Evolutionary conservation across 2,113 vertebrate species (phyloP).

Genomic region (Pollachius pollachius): DNA sequence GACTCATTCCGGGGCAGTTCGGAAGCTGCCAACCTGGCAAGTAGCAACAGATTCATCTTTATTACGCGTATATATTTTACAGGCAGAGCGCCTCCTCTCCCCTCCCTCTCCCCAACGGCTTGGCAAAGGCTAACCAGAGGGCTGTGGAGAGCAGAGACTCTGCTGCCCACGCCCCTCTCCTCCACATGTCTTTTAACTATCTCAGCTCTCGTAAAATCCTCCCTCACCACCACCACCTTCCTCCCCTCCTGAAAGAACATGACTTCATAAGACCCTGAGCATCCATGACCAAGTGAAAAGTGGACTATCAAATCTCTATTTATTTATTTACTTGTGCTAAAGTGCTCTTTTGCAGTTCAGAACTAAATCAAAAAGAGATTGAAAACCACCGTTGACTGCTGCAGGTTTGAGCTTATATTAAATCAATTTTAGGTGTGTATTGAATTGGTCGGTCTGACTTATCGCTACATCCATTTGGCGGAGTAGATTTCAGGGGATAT

Average conservation of each 20-base stretch:
- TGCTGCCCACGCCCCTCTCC: constrained; percentile 70
- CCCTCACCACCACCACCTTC: constrained; percentile 17
- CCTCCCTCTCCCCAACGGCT: constrained; percentile 42
- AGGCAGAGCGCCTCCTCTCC: constrained; percentile 49
- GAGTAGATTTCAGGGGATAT: too few relatives aligned
- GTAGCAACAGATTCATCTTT: constrained; percentile 83
- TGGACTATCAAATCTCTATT: constrained; percentile 80
- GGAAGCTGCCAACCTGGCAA: constrained; percentile 74
- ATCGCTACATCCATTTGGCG: too few relatives aligned
- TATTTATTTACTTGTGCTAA: constrained; percentile 44
- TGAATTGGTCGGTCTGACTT: too few relatives aligned
- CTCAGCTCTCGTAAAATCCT: constrained; percentile 78
- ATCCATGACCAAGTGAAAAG: constrained; percentile 83
- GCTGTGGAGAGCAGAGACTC: constrained; percentile 74
- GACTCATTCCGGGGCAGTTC: constrained; percentile 80
- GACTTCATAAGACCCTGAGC: constrained; percentile 78
- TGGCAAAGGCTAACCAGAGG: constrained; percentile 71
- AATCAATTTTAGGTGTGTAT: too few relatives aligned
- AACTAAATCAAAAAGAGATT: neutral
- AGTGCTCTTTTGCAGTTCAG: constrained; percentile 58
- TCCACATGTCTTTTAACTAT: constrained; percentile 81
- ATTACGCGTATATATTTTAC: constrained; percentile 80
- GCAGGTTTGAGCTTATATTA: too few relatives aligned
- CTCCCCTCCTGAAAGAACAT: constrained; percentile 77
- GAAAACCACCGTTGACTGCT: too few relatives aligned